Base-by-base conservation (phyloP, 2,113 vertebrate species). In the Tor tambroides region DNA sequence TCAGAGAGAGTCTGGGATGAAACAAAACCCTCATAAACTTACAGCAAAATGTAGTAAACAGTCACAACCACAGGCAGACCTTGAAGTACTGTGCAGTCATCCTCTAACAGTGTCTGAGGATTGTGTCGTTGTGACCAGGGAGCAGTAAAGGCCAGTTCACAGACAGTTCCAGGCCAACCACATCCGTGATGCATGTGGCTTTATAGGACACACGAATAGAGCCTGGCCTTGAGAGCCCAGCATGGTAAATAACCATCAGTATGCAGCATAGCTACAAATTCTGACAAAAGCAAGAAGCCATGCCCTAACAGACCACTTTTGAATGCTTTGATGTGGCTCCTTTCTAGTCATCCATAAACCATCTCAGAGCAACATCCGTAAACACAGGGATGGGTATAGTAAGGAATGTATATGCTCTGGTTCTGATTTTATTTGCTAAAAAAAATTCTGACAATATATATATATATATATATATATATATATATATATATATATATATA, bases 111-210 rank as follows among this genome's bases (percentile, higher is more conserved):
- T 5, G 35, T 6, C 28, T 46, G 12, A 86, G 26, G 59, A 83
- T 76, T 67, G 38, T 21, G 28, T 83, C n/a, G 76, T 49, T 49
- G n/a, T 71, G 43, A 51, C n/a, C 15, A 10, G 7, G n/a, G 26
- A 65, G 26, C n/a, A 51, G 61, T 46, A 67, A 82, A 67, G 38
- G 8, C 61, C 41, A 51, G 41, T 51, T 83, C 63, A 83, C 81
- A 83, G 43, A 83, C 81, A 71, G 63, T 71, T 83, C 30, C 19
- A 54, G 63, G 43, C 43, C 41, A 71, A 71, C 63, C 63, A 54
- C 81, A 83, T 83, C 65, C 6, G 9, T 6, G 19, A 35, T 14
- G 17, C 63, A 83, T 71, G 30, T 51, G 43, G 10, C 43, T 83
- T 83, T 71, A 83, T 32, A 67, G 63, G 61, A 35, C 28, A 51